Evolutionary conservation across 2,797 vertebrate species (phyloP), one percentile per base, ranked within the genome.

Genomic region (Syngnathus rostellatus): DNA sequence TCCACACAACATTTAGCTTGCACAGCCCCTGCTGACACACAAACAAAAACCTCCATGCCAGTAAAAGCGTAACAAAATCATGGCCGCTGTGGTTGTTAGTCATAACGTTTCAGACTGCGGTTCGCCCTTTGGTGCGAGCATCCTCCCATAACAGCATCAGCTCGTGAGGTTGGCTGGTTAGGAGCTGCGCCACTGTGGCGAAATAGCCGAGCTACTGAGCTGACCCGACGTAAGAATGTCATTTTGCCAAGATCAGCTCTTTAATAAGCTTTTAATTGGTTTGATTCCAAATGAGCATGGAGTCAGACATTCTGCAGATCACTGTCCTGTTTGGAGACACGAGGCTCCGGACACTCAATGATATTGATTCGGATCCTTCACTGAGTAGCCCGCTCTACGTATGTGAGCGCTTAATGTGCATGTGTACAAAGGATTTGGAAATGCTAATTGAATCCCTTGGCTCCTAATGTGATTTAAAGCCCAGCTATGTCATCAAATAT

Each of bases 341-440:
- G n/a, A 68, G 58, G 58, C 77, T 73, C 66, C 1, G 55, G 65
- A 82, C 76, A 71, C 78, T 81, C 72, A 63, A 75, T 80, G 72
- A 39, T 83, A 83, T 78, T 68, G 76, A 85, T 86, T 74, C 21
- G 12, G 58, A 75, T 41, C 62, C 66, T 69, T 72, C 67, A 58
- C 72, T 77, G 69, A 79, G 69, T 72, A 70, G 71, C 66, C 50
- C 8, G 67, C 31, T 71, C 71, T 72, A 76, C 77, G 72, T 71
- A 71, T 64, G 68, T 66, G 67, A 77, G 40, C 64, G 72, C 72
- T 75, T 80, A 79, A 76, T 80, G 70, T 70, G 37, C 64, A 75
- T 59, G 62, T 77, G 75, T 74, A 79, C 71, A 76, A 57, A 72
- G 71, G 74, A 68, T 65, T 73, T 69, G 64, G 46, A 77, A 70